Conservation (phyloP, 2,113 vertebrate species). For the Boulengeromyrus knoepffleri region DNA sequence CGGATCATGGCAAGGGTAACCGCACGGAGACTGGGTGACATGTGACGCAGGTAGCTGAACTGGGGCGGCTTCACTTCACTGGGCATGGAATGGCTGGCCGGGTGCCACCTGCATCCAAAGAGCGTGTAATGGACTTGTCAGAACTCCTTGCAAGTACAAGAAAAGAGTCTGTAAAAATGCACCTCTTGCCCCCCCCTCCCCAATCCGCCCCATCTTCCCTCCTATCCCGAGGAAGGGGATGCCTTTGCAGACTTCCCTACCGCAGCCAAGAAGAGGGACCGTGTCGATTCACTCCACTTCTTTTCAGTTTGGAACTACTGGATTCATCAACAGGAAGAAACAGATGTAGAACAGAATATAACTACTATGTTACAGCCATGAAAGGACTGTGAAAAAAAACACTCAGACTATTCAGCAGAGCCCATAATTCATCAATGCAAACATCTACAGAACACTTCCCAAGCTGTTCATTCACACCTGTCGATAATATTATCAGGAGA, state of each 20-base stretch:
- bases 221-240: background rate
- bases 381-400: background rate
- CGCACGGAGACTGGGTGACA: conserved; percentile 30
- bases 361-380: background rate
- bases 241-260: background rate
- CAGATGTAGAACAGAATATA: background rate
- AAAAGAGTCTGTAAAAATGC: conserved; percentile 30
- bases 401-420: background rate
- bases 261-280: background rate
- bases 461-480: background rate
- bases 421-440: background rate
- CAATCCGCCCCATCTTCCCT: background rate
- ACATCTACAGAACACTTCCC: background rate
- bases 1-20: conserved; percentile 25
- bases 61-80: conserved; percentile 42
- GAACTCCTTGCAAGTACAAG: conserved; percentile 34
- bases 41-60: background rate
- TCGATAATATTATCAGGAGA: background rate
- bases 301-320: background rate
- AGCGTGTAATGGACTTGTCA: conserved; percentile 61
- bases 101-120: conserved; percentile 56
- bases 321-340: background rate
- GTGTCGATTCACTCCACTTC: background rate
- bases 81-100: conserved; percentile 49
- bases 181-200: conserved; percentile 20